These are phyloP conservation scores for Nymphalis urticae DNA, from an alignment of 2,888 invertebrate genomes.

Conservation along the genomic window DNA sequence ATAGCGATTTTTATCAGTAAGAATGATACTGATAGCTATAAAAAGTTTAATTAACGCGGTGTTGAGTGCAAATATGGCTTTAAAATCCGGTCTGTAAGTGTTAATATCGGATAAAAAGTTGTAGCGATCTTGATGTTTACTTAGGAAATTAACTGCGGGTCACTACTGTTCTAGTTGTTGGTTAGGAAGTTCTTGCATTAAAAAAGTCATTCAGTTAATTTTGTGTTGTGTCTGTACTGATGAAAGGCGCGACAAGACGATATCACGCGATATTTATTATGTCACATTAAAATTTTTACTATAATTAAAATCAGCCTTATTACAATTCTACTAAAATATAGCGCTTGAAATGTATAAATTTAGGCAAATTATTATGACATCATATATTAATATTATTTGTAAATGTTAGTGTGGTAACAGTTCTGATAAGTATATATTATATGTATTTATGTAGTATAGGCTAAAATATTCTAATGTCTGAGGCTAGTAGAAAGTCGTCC, in stretches of 20 bases:
- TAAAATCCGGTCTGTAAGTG: slow-evolving; percentile 31
- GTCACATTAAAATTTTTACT: neutral
- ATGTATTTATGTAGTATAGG: neutral
- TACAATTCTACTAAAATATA: no score
- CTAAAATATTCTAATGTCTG: neutral
- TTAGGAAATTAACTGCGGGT: slow-evolving; percentile 6
- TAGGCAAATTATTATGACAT: no score
- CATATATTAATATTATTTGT: no score
- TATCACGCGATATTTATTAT: neutral
- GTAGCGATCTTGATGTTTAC: slow-evolving; percentile 14
- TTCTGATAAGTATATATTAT: neutral
- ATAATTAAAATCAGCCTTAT: no score
- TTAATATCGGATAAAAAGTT: slow-evolving; percentile 43
- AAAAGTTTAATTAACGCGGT: slow-evolving; percentile 30
- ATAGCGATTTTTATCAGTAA: slow-evolving; percentile 30
- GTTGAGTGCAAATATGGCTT: slow-evolving; percentile 27
- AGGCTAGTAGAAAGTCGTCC: slow-evolving; percentile 8
- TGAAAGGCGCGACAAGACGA: neutral
- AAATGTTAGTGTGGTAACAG: neutral
- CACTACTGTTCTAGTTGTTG: slow-evolving; percentile 6
- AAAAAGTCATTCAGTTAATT: neutral
- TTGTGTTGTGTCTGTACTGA: neutral
- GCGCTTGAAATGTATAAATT: no score
- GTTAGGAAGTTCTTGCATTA: slow-evolving; percentile 10
- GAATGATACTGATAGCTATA: slow-evolving; percentile 30